phyloP scores from a whole-genome alignment of 1,140 invertebrate species.

The Lanistes nyassanus region DNA sequence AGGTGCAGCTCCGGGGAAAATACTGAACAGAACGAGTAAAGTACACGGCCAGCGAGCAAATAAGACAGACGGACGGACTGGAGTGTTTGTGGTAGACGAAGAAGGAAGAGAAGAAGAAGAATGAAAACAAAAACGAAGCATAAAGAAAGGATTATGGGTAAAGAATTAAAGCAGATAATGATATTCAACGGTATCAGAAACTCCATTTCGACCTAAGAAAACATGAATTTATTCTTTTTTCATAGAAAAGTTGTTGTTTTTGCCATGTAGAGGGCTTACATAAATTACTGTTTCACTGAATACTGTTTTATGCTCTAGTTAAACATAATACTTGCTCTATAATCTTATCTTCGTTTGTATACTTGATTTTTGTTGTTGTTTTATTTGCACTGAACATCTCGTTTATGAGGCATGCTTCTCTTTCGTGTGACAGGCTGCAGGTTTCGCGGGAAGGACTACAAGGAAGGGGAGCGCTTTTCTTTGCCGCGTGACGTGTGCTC shows the following conservation, averaged over 20 bases:
- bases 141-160: not conserved
- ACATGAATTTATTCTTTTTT: not conserved
- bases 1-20: too few species aligned
- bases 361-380: not conserved
- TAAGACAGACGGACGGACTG: not conserved
- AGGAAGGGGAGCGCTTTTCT: slow-evolving; percentile 52
- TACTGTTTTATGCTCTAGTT: too few species aligned
- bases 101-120: not conserved
- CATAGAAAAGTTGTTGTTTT: not conserved
- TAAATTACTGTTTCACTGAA: not conserved
- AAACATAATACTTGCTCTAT: not conserved
- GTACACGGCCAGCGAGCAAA: too few species aligned
- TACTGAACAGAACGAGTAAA: too few species aligned
- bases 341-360: not conserved
- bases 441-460: slow-evolving; percentile 47
- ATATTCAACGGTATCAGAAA: not conserved
- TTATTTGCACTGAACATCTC: not conserved
- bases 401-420: not conserved
- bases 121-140: not conserved
- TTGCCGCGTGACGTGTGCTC: slow-evolving; percentile 55
- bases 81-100: not conserved
- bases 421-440: slow-evolving; percentile 47
- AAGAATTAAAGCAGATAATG: not conserved
- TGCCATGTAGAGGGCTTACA: not conserved
- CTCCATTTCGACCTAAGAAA: not conserved